Evolutionary conservation across 2,113 vertebrate species (phyloP).

Genomic region (Sapajus apella): DNA sequence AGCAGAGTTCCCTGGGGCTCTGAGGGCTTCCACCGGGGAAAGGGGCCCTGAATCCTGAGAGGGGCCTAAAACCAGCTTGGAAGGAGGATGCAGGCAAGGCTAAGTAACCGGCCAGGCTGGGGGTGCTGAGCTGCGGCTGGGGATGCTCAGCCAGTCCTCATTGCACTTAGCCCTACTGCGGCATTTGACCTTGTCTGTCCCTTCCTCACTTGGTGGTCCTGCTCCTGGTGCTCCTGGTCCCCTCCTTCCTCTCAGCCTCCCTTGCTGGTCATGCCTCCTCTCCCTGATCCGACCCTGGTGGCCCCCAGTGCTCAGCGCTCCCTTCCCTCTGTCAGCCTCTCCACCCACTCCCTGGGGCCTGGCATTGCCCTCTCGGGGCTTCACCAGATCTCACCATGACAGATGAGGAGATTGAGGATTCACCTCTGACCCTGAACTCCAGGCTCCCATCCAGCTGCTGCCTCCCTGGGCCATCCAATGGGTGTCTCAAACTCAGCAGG

Average conservation of each 20-base stretch:
- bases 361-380: not conserved
- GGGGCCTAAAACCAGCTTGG: not conserved
- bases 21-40: not conserved
- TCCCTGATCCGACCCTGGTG: not conserved
- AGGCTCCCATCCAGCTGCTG: not conserved
- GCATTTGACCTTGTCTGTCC: not conserved
- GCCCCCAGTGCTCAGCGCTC: not conserved
- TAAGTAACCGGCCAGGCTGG: fast-evolving
- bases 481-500: not conserved
- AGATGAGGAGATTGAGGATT: not conserved
- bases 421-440: not conserved
- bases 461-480: not conserved
- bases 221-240: not conserved
- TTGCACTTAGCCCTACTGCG: not conserved
- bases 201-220: not conserved
- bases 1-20: not conserved
- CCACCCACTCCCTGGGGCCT: not conserved
- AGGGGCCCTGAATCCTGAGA: not conserved
- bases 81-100: not conserved
- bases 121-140: not conserved
- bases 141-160: not conserved
- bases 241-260: not conserved
- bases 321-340: not conserved
- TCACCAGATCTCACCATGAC: not conserved
- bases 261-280: not conserved